Conservation (phyloP, 1,140 invertebrate genomes). For the Ectropis grisescens region DNA sequence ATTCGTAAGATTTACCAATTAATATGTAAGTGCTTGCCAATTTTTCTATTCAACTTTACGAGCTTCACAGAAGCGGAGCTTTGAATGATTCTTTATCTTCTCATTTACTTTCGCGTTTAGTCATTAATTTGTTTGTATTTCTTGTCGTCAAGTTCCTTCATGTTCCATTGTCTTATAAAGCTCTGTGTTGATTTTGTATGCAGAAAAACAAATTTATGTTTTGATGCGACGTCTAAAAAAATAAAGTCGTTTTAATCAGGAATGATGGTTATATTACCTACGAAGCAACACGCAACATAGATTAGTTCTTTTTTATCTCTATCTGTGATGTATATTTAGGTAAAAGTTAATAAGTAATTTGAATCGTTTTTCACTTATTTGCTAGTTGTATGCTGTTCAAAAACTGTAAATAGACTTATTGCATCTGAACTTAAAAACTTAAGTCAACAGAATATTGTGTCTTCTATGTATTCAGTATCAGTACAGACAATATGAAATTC, state of each 20-base stretch:
- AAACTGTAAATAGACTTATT: slow-evolving; percentile 34
- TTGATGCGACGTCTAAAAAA: slow-evolving; percentile 17
- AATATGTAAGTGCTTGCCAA: slow-evolving; percentile 54
- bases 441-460: slow-evolving; percentile 16
- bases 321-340: slow-evolving; percentile 65
- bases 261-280: too few relatives aligned
- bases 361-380: slow-evolving; percentile 38
- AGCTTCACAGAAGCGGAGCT: slow-evolving; percentile 15
- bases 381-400: slow-evolving; percentile 22
- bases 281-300: too few relatives aligned
- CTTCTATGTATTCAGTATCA: slow-evolving; percentile 1
- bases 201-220: slow-evolving; percentile 49
- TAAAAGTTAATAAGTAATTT: slow-evolving; percentile 57
- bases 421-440: slow-evolving; percentile 22
- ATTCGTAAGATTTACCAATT: slow-evolving; percentile 40
- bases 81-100: slow-evolving; percentile 29
- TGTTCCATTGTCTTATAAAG: slow-evolving; percentile 16
- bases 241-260: too few relatives aligned
- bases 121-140: slow-evolving; percentile 30
- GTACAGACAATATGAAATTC: not conserved
- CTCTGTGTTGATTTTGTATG: slow-evolving; percentile 29
- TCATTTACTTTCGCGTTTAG: slow-evolving; percentile 34
- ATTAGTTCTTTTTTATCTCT: slow-evolving; percentile 37
- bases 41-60: slow-evolving; percentile 48
- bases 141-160: slow-evolving; percentile 22